phyloP scores from a whole-genome alignment of 2,113 vertebrate species.

The Siniperca knerii region DNA sequence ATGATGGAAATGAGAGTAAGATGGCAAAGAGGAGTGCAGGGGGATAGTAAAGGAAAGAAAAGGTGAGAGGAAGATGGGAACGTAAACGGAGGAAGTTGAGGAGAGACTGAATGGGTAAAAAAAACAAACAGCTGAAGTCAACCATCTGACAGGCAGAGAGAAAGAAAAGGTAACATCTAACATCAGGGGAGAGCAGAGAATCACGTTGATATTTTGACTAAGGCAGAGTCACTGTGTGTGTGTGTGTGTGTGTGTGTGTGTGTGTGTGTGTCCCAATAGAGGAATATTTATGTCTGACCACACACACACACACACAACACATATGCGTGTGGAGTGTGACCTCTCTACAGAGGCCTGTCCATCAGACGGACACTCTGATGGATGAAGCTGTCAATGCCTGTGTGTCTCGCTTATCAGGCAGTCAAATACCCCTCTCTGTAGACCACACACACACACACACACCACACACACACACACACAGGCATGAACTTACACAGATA shows the following conservation, averaged over 20 bases:
- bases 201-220: constrained; percentile 58
- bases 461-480: constrained; percentile 51
- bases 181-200: constrained; percentile 26
- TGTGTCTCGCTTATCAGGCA: constrained; percentile 75
- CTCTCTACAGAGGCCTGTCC: constrained; percentile 71
- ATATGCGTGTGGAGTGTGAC: constrained; percentile 54
- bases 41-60: not conserved
- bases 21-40: not conserved
- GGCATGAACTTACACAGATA: constrained; percentile 17
- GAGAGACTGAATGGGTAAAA: not conserved
- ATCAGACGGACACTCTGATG: constrained; percentile 73
- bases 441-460: constrained; percentile 66
- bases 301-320: constrained; percentile 47
- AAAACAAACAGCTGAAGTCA: not conserved
- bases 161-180: constrained; percentile 16
- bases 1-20: not conserved
- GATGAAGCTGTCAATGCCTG: constrained; percentile 80
- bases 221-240: constrained; percentile 31
- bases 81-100: not conserved
- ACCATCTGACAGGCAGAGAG: not conserved
- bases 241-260: no score
- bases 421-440: constrained; percentile 58
- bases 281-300: constrained; percentile 56
- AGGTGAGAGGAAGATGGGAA: not conserved
- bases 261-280: constrained; percentile 13